Evolutionary conservation across 2,888 invertebrate species (phyloP).

Genomic region (Gasteruption jaculator): DNA sequence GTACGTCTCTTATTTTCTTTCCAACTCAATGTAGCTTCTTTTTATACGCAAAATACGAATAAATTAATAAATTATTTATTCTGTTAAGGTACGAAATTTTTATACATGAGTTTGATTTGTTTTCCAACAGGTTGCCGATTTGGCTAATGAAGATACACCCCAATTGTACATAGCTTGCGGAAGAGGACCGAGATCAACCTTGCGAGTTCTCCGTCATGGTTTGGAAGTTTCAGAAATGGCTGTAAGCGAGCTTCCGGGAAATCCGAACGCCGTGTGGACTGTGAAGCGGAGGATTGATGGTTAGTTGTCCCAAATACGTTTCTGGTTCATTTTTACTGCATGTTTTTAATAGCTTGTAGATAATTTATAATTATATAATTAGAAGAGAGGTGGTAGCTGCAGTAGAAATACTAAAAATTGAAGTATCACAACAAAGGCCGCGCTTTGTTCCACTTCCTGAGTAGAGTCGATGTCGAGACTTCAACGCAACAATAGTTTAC

Average conservation of each 20-base stretch:
- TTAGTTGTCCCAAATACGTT: conserved; percentile 56
- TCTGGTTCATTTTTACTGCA: conserved; percentile 24
- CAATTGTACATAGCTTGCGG: conserved; percentile 97
- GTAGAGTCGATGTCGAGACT: too few species aligned
- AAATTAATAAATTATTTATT: too few species aligned
- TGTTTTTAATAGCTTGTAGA: too few species aligned
- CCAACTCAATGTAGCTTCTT: background rate
- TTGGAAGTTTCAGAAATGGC: conserved; percentile 99
- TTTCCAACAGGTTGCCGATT: conserved; percentile 70
- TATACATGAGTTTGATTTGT: conserved; percentile 7
- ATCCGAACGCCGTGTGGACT: conserved; percentile 99
- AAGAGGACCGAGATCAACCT: conserved; percentile 87
- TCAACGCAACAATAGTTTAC: too few species aligned
- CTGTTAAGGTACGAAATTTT: too few species aligned
- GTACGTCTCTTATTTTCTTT: background rate
- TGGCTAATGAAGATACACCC: conserved; percentile 98
- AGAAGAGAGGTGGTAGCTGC: too few species aligned
- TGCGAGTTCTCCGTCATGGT: conserved; percentile 90
- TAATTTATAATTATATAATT: too few species aligned
- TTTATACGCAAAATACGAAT: background rate
- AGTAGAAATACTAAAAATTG: too few species aligned
- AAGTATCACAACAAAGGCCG: too few species aligned
- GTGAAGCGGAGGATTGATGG: conserved; percentile 95
- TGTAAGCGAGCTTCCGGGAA: conserved; percentile 98
- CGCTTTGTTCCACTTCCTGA: too few species aligned